A percentile compares a stretch with the other conserved stretches of the same genome.
These are phyloP conservation scores for Heteractis magnifica DNA, from an alignment of 92 coral and sea anemone species.

Conservation along the genomic window DNA sequence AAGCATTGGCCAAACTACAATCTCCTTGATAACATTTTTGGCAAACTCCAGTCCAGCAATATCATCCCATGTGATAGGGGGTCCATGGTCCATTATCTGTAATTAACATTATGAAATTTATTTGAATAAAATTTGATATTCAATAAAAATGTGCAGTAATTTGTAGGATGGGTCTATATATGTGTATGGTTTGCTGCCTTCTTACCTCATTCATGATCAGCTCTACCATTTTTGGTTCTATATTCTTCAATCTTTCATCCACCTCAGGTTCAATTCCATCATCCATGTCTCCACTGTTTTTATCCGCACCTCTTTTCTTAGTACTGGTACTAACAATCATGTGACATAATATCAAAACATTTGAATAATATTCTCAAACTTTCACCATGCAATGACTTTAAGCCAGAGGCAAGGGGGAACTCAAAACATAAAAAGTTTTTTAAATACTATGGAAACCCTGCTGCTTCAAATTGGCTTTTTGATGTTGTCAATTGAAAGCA, in stretches of 20 bases:
- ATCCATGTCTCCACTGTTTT: constrained; percentile 8
- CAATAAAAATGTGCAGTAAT: no score
- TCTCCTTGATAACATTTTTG: constrained; percentile 92
- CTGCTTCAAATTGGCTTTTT: no score
- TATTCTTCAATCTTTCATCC: constrained; percentile 82
- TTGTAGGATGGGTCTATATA: background rate
- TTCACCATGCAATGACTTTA: no score
- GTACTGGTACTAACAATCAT: background rate
- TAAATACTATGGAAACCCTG: no score
- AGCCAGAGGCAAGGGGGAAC: no score
- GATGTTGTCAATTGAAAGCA: no score
- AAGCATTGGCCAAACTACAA: constrained; percentile 99
- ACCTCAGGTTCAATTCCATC: constrained; percentile 46
- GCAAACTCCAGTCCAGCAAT: constrained; percentile 98
- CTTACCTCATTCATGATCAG: constrained; percentile 90
- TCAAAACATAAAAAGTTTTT: no score
- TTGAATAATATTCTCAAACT: background rate
- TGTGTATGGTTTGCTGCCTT: background rate
- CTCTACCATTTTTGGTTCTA: constrained; percentile 95
- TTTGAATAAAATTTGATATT: background rate
- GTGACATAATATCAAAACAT: background rate
- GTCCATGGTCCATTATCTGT: constrained; percentile 98
- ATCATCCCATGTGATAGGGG: constrained; percentile 89
- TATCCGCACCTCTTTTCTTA: background rate
- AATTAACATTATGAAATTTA: background rate